A percentile compares a stretch with the other conserved stretches of the same genome.
These are phyloP conservation scores for Larimichthys polyactis DNA, from an alignment of 2,113 vertebrate species.

Conservation along the genomic window DNA sequence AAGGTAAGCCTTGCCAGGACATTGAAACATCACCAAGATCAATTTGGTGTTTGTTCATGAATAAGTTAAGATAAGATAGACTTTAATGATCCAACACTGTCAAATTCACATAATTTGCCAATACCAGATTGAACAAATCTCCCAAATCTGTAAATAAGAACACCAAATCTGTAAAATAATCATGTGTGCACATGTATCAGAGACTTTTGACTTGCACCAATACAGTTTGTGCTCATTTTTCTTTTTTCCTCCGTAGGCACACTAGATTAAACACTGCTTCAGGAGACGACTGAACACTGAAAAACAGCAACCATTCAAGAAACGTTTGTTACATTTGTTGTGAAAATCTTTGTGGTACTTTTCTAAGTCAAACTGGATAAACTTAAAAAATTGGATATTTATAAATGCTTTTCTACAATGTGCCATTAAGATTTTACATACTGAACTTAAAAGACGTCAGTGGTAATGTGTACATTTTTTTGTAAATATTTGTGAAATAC, in stretches of 20 bases:
- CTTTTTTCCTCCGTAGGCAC: conserved; percentile 64
- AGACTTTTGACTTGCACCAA: background rate
- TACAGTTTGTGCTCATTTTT: conserved; percentile 12
- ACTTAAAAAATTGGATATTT: conserved; percentile 44
- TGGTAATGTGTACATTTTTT: conserved; percentile 60
- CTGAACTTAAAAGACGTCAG: conserved; percentile 34
- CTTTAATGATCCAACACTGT: no score
- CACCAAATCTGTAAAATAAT: background rate
- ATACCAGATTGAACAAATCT: background rate
- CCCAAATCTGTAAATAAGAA: background rate
- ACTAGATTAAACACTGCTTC: conserved; percentile 64
- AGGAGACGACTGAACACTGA: conserved; percentile 2
- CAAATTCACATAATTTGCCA: background rate
- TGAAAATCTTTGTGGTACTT: conserved; percentile 38
- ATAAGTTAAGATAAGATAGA: no score
- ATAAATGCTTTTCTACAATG: conserved; percentile 51
- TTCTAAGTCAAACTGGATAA: conserved; percentile 28
- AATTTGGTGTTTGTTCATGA: background rate
- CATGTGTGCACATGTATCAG: background rate
- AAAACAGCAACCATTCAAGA: conserved; percentile 23
- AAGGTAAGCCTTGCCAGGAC: conserved; percentile 84
- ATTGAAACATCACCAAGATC: background rate
- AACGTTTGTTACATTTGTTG: conserved; percentile 10
- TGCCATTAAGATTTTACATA: conserved; percentile 40
- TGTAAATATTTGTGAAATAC: conserved; percentile 78